Percentiles rank a stretch among this genome's conserved stretches.
Evolutionary conservation across 2,888 invertebrate genomes (phyloP).

Genomic region (Melinaea marsaeus): DNA sequence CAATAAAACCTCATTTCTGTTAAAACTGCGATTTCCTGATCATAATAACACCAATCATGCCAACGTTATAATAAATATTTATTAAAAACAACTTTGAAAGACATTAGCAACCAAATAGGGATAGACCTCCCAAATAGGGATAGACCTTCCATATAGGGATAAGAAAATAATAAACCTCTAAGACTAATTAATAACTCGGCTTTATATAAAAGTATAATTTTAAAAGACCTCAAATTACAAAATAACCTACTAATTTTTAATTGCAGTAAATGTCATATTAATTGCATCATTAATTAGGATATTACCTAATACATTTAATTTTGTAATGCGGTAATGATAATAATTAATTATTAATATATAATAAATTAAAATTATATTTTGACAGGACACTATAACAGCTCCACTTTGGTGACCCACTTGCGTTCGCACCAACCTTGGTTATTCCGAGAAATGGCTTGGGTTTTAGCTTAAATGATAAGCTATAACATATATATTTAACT

Average conservation of each 20-base stretch:
- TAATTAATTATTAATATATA: background rate
- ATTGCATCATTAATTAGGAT: background rate
- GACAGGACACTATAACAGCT: slow-evolving; percentile 42
- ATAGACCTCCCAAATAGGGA: slow-evolving; percentile 30
- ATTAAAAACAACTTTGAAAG: slow-evolving; percentile 12
- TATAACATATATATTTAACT: background rate
- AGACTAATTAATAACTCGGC: slow-evolving; percentile 24
- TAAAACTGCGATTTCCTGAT: slow-evolving; percentile 14
- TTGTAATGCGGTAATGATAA: background rate
- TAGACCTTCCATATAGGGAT: slow-evolving; percentile 30
- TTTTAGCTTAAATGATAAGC: slow-evolving; percentile 26
- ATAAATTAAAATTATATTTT: background rate
- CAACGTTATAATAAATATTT: slow-evolving; percentile 11
- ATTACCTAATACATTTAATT: background rate
- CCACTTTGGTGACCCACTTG: slow-evolving; percentile 53
- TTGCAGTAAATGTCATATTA: background rate
- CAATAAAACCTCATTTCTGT: slow-evolving; percentile 1
- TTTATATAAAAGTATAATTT: background rate
- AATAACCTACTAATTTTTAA: slow-evolving; percentile 15
- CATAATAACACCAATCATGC: background rate
- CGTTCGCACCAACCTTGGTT: slow-evolving; percentile 51
- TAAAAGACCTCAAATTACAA: slow-evolving; percentile 1
- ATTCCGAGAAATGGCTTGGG: slow-evolving; percentile 47
- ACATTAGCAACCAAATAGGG: slow-evolving; percentile 33
- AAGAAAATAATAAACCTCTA: slow-evolving; percentile 12